Evolutionary conservation across 2,113 vertebrate genomes (phyloP).

Genomic region (Pachycephala philippinensis): DNA sequence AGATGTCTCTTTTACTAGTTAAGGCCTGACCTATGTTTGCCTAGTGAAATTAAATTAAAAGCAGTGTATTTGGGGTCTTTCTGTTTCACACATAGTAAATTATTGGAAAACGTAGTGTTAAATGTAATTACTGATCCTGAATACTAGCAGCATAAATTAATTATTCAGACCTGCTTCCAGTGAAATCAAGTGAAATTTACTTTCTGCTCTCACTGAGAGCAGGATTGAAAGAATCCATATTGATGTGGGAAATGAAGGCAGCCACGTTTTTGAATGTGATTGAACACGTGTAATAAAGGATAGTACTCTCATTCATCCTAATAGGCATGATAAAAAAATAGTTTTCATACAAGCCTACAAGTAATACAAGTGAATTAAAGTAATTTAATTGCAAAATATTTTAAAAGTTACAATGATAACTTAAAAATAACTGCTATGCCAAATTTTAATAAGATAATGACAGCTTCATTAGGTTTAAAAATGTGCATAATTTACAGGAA

Average conservation of each 20-base stretch:
- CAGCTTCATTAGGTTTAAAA: conserved; percentile 45
- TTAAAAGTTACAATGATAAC: background rate
- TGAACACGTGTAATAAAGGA: background rate
- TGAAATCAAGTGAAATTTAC: background rate
- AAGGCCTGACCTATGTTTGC: background rate
- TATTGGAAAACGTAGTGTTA: background rate
- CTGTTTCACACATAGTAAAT: background rate
- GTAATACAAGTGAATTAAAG: background rate
- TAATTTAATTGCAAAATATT: conserved; percentile 16
- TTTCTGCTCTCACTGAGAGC: background rate
- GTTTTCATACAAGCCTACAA: background rate
- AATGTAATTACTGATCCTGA: background rate
- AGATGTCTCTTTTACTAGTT: background rate
- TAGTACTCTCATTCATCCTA: background rate
- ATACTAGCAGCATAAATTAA: background rate
- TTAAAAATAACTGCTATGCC: background rate
- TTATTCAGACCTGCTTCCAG: background rate
- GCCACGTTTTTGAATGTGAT: background rate
- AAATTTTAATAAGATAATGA: conserved; percentile 33
- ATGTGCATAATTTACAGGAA: conserved; percentile 32
- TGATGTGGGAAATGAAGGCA: background rate
- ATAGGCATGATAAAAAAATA: background rate
- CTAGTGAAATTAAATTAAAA: background rate
- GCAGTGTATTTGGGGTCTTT: background rate
- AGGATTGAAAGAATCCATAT: background rate